These are phyloP conservation scores for Tiaroga cobitis DNA, from an alignment of 2,797 vertebrate genomes.

Conservation along the genomic window DNA sequence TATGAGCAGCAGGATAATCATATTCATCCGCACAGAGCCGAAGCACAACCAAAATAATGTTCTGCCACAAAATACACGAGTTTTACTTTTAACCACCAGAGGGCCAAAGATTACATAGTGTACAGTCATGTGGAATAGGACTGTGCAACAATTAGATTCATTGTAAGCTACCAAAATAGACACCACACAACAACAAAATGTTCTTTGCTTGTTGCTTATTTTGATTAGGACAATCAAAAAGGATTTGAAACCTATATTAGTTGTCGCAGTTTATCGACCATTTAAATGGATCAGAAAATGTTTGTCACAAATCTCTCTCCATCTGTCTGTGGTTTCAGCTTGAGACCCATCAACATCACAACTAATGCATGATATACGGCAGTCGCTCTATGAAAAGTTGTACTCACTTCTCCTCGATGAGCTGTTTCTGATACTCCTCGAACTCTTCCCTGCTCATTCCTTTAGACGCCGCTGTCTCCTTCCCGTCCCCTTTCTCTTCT, in stretches of 20 bases:
- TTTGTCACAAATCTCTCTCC: neutral
- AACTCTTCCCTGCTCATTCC: slow-evolving; percentile 76
- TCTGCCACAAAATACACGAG: neutral
- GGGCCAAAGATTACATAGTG: neutral
- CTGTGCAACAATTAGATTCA: neutral
- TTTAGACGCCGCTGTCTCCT: slow-evolving; percentile 66
- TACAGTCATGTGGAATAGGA: neutral
- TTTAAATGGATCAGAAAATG: neutral
- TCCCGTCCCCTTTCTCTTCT: slow-evolving; percentile 59
- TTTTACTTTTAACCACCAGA: neutral
- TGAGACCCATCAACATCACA: neutral
- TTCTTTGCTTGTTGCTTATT: neutral
- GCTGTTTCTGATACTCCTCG: slow-evolving; percentile 79
- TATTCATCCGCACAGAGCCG: neutral
- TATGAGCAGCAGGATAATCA: neutral
- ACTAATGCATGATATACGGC: neutral
- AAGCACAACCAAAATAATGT: neutral
- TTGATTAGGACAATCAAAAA: too few relatives aligned
- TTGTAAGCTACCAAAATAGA: neutral
- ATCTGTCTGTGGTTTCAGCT: neutral
- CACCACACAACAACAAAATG: neutral
- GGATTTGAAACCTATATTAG: neutral
- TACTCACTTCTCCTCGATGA: slow-evolving; percentile 83
- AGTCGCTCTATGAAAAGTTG: neutral
- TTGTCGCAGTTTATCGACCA: neutral